Percentiles rank a stretch among this genome's conserved stretches.
Evolutionary conservation across 1,140 invertebrate species (phyloP).

Genomic region (Listronotus oregonensis): DNA sequence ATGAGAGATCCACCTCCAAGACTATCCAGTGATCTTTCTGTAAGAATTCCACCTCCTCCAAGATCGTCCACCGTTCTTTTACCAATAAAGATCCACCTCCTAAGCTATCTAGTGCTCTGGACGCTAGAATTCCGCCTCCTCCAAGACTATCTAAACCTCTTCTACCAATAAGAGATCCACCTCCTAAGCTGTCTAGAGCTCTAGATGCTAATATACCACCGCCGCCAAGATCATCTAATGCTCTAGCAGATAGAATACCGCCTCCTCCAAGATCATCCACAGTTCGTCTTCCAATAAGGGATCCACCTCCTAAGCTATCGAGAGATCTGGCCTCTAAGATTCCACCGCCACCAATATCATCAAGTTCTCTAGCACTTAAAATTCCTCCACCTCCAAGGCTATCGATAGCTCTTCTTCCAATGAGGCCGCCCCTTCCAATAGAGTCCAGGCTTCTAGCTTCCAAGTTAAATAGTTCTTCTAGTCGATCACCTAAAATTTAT

Average conservation of each 20-base stretch:
- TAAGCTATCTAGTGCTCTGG: constrained; percentile 27
- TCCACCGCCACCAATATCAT: constrained; percentile 9
- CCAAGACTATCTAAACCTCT: constrained; percentile 32
- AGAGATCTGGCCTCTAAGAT: constrained; percentile 21
- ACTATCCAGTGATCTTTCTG: constrained; percentile 24
- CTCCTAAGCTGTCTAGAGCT: constrained; percentile 27
- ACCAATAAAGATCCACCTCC: constrained; percentile 24
- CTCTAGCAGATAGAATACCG: background rate
- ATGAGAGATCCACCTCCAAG: constrained; percentile 25
- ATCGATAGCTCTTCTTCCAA: constrained; percentile 11
- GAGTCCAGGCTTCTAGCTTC: too few relatives aligned
- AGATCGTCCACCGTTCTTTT: constrained; percentile 31
- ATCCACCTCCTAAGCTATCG: constrained; percentile 23
- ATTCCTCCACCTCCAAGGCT: constrained; percentile 21
- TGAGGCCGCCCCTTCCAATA: too few relatives aligned
- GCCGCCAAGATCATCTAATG: constrained; percentile 28
- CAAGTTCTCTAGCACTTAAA: constrained; percentile 7
- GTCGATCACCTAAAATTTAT: background rate
- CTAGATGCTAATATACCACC: constrained; percentile 29
- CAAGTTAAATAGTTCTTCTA: background rate
- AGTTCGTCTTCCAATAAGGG: too few relatives aligned
- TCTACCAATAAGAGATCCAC: constrained; percentile 20
- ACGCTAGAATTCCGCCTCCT: constrained; percentile 32
- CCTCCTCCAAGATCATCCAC: too few relatives aligned
- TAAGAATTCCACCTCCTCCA: constrained; percentile 29